phyloP scores from a whole-genome alignment of 2,113 vertebrate species.

The Fregata magnificens region DNA sequence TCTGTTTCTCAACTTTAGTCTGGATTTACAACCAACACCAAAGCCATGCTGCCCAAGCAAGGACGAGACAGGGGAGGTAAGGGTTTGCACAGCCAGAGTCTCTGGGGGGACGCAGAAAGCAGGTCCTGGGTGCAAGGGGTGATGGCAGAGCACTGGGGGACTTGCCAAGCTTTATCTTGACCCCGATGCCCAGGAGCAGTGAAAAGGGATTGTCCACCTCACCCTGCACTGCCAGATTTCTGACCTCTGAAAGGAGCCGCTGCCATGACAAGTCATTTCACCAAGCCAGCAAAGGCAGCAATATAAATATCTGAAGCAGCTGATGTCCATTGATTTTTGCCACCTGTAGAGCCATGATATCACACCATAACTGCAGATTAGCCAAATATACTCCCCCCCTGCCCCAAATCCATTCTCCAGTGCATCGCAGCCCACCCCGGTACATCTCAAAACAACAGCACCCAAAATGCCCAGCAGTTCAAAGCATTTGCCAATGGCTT shows the following conservation, averaged over 20 bases:
- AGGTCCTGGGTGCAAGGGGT: background rate
- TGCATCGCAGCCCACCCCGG: background rate
- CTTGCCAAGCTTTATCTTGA: background rate
- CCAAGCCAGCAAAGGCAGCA: background rate
- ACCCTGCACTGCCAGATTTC: background rate
- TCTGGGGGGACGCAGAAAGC: background rate
- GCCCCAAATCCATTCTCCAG: background rate
- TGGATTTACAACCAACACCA: background rate
- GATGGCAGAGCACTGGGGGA: background rate
- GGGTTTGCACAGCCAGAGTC: background rate
- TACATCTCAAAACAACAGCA: background rate
- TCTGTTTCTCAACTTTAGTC: background rate
- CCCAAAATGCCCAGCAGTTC: background rate
- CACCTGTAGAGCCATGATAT: slow-evolving; percentile 22
- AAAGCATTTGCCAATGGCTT: background rate
- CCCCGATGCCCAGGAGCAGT: background rate
- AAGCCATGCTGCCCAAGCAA: background rate
- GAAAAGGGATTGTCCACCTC: background rate
- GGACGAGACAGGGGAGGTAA: background rate
- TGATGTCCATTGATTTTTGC: background rate
- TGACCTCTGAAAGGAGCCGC: background rate
- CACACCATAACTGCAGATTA: background rate
- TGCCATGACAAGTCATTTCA: background rate
- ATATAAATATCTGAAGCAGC: background rate
- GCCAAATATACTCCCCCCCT: background rate